Evolutionary conservation across 2,113 vertebrate genomes (phyloP).

Genomic region (Paramormyrops kingsleyae): DNA sequence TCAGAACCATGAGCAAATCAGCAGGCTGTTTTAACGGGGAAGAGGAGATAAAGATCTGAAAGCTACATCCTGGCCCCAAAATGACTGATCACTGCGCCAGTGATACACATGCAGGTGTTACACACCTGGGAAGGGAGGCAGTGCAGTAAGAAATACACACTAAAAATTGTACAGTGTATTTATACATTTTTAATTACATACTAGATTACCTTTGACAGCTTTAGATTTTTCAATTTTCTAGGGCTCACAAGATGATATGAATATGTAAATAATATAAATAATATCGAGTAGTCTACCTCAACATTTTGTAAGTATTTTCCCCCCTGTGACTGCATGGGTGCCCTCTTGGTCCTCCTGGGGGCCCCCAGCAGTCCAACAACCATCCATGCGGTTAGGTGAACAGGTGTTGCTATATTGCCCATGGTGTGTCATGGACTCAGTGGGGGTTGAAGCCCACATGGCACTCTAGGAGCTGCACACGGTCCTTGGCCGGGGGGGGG

Average conservation of each 20-base stretch:
- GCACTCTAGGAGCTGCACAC: neutral
- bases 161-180: neutral
- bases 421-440: neutral
- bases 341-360: neutral
- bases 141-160: neutral
- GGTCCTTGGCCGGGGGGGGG: neutral
- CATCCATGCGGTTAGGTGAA: neutral
- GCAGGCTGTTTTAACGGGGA: neutral
- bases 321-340: neutral
- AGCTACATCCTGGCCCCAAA: neutral
- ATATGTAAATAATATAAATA: neutral
- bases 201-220: neutral
- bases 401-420: neutral
- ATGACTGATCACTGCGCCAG: neutral
- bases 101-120: neutral
- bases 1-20: neutral
- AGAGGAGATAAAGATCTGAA: neutral
- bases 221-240: neutral
- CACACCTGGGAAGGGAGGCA: neutral
- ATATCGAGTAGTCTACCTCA: neutral
- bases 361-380: neutral
- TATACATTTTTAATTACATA: neutral
- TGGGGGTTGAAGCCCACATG: neutral
- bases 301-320: neutral
- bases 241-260: neutral